Percentiles rank a stretch among this genome's conserved stretches.
phyloP scores from a whole-genome alignment of 2,888 invertebrate species.

The Volucella bombylans region DNA sequence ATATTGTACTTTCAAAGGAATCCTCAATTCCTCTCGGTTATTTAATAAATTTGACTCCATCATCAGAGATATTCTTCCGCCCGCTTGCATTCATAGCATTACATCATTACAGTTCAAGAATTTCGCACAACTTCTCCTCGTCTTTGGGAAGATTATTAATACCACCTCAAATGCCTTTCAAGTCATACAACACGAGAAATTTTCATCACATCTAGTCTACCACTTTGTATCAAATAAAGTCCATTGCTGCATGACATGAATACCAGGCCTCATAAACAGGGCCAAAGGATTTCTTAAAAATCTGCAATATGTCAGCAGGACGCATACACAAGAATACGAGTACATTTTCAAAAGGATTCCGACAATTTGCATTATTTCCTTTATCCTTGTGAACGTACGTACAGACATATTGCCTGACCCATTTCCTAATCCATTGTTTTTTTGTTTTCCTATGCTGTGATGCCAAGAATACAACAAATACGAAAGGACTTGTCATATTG shows the following conservation, averaged over 20 bases:
- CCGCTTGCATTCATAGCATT: too few relatives aligned
- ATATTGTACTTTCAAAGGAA: too few relatives aligned
- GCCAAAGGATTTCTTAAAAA: background rate
- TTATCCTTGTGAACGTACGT: background rate
- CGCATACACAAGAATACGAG: background rate
- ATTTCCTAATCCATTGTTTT: constrained; percentile 10
- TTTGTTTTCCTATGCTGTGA: background rate
- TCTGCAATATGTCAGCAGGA: constrained; percentile 22
- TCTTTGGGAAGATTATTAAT: too few relatives aligned
- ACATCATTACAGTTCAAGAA: too few relatives aligned
- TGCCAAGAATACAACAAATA: constrained; percentile 4
- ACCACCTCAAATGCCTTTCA: too few relatives aligned
- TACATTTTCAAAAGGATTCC: background rate
- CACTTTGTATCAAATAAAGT: constrained; percentile 4
- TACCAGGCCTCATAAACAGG: background rate
- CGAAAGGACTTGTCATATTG: constrained; percentile 13
- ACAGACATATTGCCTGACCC: constrained; percentile 14
- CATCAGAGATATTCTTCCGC: too few relatives aligned
- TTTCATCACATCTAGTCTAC: background rate
- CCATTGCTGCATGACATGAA: constrained; percentile 7
- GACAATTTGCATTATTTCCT: constrained; percentile 36
- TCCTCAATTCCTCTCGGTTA: too few relatives aligned
- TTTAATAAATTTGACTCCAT: too few relatives aligned
- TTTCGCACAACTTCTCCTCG: too few relatives aligned
- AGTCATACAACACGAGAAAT: too few relatives aligned